A percentile compares a stretch with the other conserved stretches of the same genome.
Evolutionary conservation across 1,140 invertebrate species (phyloP).

Genomic region (Calephelis virginiensis): DNA sequence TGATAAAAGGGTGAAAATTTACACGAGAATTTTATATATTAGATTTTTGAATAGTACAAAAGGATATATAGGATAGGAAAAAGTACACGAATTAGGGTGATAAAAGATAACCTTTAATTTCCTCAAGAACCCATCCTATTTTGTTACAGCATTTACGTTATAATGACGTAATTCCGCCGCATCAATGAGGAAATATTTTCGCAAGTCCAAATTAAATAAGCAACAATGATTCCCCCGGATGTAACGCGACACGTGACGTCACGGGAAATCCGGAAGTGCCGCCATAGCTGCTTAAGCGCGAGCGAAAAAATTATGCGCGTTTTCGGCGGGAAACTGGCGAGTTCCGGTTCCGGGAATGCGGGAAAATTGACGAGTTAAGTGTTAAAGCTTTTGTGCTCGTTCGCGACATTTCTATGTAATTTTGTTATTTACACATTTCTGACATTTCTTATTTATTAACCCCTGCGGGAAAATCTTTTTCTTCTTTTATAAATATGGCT

Average conservation of each 20-base stretch:
- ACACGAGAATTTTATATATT: too few species aligned
- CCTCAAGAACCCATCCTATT: neutral
- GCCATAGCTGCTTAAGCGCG: slow-evolving; percentile 12
- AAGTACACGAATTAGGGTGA: neutral
- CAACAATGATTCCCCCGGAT: slow-evolving; percentile 11
- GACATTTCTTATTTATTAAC: neutral
- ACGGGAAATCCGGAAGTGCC: slow-evolving; percentile 14
- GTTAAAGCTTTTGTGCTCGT: slow-evolving; percentile 10
- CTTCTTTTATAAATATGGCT: too few species aligned
- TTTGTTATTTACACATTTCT: neutral
- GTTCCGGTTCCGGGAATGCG: slow-evolving; percentile 8
- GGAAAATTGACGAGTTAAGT: slow-evolving; percentile 16
- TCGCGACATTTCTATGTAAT: neutral
- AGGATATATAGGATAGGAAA: too few species aligned
- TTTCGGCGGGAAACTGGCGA: slow-evolving; percentile 16
- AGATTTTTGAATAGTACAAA: too few species aligned
- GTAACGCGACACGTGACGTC: slow-evolving; percentile 13
- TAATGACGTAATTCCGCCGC: neutral
- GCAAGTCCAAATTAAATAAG: slow-evolving; percentile 13
- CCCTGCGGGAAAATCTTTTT: too few species aligned
- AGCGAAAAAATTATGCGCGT: slow-evolving; percentile 15
- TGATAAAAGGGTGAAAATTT: too few species aligned
- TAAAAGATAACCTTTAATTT: neutral
- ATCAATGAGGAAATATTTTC: slow-evolving; percentile 10
- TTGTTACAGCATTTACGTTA: neutral